Evolutionary conservation across 2,113 vertebrate genomes (phyloP).

Genomic region (Sialia sialis): DNA sequence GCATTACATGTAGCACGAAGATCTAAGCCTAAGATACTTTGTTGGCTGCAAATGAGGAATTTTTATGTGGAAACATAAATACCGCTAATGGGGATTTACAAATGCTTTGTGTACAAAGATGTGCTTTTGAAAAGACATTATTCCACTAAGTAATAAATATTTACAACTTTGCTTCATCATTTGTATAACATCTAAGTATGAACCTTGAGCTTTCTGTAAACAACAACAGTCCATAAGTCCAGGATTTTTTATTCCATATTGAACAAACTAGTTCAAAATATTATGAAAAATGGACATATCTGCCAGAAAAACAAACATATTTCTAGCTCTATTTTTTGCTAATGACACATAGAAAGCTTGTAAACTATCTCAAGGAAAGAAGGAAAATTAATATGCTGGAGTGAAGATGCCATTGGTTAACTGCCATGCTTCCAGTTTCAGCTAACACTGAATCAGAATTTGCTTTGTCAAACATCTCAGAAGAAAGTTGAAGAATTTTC

Average conservation of each 20-base stretch:
- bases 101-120: slow-evolving; percentile 52
- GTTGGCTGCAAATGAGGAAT: slow-evolving; percentile 65
- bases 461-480: not conserved
- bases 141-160: slow-evolving; percentile 2
- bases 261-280: not conserved
- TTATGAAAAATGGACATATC: not conserved
- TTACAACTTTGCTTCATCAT: not conserved
- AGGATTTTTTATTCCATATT: not conserved
- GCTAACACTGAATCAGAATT: not conserved
- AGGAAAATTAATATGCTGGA: not conserved
- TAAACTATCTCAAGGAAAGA: not conserved
- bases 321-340: not conserved
- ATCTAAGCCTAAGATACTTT: slow-evolving; percentile 57
- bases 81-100: slow-evolving; percentile 59
- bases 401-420: not conserved
- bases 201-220: not conserved
- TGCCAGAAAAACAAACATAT: not conserved
- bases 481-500: not conserved
- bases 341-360: not conserved
- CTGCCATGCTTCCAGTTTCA: not conserved
- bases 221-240: not conserved
- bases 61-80: slow-evolving; percentile 63
- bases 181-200: not conserved
- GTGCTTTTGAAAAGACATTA: not conserved
- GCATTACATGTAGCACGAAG: slow-evolving; percentile 42